Conservation (phyloP, 2,113 vertebrate genomes). For the Tylochromis polylepis region DNA sequence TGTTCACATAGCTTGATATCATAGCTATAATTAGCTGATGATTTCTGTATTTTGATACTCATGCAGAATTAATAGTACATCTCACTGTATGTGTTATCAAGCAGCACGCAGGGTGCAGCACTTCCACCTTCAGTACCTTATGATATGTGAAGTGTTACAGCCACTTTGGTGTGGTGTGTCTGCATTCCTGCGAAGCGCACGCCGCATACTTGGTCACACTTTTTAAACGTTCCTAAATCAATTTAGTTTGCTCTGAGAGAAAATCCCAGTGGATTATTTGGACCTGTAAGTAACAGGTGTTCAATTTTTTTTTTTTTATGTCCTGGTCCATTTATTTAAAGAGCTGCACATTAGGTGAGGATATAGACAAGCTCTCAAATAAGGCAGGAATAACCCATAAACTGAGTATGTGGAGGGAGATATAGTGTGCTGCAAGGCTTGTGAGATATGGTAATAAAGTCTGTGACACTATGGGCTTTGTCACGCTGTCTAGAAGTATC, state of each 20-base stretch:
- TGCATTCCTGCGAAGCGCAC: slow-evolving; percentile 35
- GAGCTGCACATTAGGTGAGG: background rate
- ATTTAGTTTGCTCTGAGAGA: slow-evolving; percentile 48
- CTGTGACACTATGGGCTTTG: slow-evolving; percentile 39
- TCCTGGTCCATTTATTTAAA: background rate
- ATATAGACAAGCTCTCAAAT: background rate
- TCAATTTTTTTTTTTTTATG: background rate
- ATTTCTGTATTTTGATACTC: background rate
- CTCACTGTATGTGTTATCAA: background rate
- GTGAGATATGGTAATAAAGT: background rate
- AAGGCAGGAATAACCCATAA: background rate
- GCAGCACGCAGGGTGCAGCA: background rate
- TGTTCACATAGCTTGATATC: background rate
- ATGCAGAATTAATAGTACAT: background rate
- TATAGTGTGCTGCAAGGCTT: background rate
- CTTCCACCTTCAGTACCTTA: background rate
- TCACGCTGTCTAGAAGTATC: background rate
- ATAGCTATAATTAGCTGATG: background rate
- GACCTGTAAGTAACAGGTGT: slow-evolving; percentile 47
- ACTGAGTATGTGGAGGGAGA: background rate
- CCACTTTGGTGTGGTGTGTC: background rate
- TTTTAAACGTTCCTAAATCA: slow-evolving; percentile 46
- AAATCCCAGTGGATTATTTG: slow-evolving; percentile 35
- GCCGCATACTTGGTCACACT: slow-evolving; percentile 60
- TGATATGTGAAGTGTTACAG: slow-evolving; percentile 20